These are phyloP conservation scores for Neoascia interrupta DNA, from an alignment of 2,888 invertebrate genomes.

Conservation along the genomic window DNA sequence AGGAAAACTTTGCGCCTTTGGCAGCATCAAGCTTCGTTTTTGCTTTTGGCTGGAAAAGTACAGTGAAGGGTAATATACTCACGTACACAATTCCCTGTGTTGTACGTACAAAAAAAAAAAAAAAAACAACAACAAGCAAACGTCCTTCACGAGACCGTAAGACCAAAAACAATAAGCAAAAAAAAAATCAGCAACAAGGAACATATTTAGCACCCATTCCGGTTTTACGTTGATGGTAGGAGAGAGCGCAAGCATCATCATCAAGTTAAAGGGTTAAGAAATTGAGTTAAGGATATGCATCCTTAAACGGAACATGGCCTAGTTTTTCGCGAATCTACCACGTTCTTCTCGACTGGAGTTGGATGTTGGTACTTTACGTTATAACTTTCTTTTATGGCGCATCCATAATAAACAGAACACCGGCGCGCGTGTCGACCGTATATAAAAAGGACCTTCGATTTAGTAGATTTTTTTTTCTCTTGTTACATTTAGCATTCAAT, in stretches of 20 bases:
- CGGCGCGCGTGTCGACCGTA: no score
- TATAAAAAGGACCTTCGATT: constrained; percentile 49
- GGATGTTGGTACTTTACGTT: no score
- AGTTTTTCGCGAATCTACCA: constrained; percentile 21
- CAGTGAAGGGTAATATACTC: constrained; percentile 36
- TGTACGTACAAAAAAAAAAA: constrained; percentile 1
- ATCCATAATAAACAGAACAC: constrained; percentile 48
- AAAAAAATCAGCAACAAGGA: no score
- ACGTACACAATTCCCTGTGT: constrained; percentile 30
- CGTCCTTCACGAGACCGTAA: constrained; percentile 16
- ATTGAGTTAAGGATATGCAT: constrained; percentile 41
- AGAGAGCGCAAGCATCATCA: constrained; percentile 6
- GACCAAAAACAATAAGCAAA: constrained; percentile 11
- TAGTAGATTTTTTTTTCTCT: constrained; percentile 11
- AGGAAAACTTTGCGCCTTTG: constrained; percentile 41
- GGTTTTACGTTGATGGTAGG: constrained; percentile 15
- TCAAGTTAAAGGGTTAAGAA: constrained; percentile 58
- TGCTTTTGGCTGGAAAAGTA: background rate
- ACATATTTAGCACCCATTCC: constrained; percentile 44
- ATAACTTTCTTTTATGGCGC: constrained; percentile 34
- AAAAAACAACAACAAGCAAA: background rate
- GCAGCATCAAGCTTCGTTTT: constrained; percentile 5
- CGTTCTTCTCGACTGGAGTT: no score
- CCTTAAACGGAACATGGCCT: constrained; percentile 43
- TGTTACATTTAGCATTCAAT: constrained; percentile 47